Base-by-base conservation (phyloP, 2,113 vertebrate genomes). In the Protobothrops mucrosquamatus region DNA sequence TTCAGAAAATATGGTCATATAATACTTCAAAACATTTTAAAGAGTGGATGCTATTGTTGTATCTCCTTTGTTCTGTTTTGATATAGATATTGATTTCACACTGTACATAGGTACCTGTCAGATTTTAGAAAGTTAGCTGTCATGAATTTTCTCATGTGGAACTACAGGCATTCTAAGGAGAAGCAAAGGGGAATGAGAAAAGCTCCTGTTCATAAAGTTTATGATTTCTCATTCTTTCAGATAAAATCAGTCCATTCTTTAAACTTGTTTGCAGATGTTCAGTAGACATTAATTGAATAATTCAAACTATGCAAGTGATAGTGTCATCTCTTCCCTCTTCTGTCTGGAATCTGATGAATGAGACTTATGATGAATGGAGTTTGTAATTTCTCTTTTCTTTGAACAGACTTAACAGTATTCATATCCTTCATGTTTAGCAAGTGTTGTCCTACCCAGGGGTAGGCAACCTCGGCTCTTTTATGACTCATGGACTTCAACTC, bases 101-200 rank as follows among this genome's bases (percentile, higher is more conserved):
- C 22, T 51, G 51, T 90, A 24, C 88, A 85, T 89, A 48, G 69
- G n/a, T 59, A 59, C 55, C n/a, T 48, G 55, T 39, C 92, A 86
- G 23, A 93, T 7, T 48, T 85, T 89, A 51, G 74, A 90, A 85
- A 29, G 11, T 81, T 89, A 15, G 39, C 39, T 93, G 88, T 93
- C 55, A 61, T 90, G 29, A 57, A 92, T 89, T 92, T 43, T 89
- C 26, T 89, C 88, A 61, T 39, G 57, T 61, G 88, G 89, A 93
- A 93, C 46, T 51, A 20, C 88, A 86, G 55, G 29, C 34, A 51
- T 56, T 88, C 92, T 29, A 57, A 85, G 64, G 54, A 61, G 64
- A 3, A 90, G 81, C 55, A 91, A 61, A 34, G 14, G 59, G 48
- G 48, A 9, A 18, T 1, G 46, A 51, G 23, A 64, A 88, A 18